Conservation (phyloP, 2,113 vertebrate species). For the Phoxinus phoxinus region DNA sequence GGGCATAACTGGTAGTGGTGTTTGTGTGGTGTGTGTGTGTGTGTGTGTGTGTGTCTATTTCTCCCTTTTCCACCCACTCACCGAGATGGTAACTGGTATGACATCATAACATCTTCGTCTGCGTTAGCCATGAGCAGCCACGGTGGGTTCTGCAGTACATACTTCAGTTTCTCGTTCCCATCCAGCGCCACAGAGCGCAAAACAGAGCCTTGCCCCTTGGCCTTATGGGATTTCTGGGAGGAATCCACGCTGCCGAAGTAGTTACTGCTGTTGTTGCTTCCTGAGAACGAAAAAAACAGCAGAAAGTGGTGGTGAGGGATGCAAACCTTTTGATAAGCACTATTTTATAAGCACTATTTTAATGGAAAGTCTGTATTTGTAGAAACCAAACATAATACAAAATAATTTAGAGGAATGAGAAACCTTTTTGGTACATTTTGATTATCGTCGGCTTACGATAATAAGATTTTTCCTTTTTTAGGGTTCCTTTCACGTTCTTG, state of each 20-base stretch:
- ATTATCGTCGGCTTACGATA: background rate
- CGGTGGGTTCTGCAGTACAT: slow-evolving; percentile 82
- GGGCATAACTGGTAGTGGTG: background rate
- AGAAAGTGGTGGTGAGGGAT: background rate
- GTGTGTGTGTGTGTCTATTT: background rate
- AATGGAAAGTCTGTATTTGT: background rate
- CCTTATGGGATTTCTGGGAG: slow-evolving; percentile 86
- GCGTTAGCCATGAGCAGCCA: slow-evolving; percentile 86
- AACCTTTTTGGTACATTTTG: background rate
- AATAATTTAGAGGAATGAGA: background rate
- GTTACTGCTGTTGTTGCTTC: slow-evolving; percentile 88
- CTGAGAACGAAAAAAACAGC: slow-evolving; percentile 60
- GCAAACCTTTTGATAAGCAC: too few relatives aligned
- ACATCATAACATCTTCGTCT: slow-evolving; percentile 88
- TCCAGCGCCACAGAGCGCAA: slow-evolving; percentile 59
- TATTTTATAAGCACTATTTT: background rate
- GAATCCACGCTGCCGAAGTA: slow-evolving; percentile 94
- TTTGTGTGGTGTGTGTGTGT: too few relatives aligned
- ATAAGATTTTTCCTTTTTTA: background rate
- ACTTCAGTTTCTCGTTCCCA: slow-evolving; percentile 73
- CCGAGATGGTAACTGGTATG: slow-evolving; percentile 88
- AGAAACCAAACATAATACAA: background rate
- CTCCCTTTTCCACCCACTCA: slow-evolving; percentile 69
- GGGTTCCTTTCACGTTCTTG: background rate
- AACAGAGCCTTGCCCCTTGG: slow-evolving; percentile 60